Evolutionary conservation across 1,140 invertebrate species (phyloP).

Genomic region (Streblospio benedicti): DNA sequence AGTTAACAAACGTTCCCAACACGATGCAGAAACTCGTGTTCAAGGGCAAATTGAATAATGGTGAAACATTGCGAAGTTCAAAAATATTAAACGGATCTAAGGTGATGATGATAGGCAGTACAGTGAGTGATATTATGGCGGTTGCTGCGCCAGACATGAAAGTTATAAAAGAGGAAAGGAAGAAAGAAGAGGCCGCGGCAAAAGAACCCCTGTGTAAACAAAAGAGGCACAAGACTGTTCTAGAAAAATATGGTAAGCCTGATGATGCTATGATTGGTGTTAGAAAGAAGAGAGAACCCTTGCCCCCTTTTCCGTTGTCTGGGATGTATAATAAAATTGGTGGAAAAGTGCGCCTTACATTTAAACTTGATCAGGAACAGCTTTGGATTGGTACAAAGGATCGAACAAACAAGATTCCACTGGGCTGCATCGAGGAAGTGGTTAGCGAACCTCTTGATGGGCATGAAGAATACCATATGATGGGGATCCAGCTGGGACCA

Average conservation of each 20-base stretch:
- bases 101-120: constrained; percentile 88
- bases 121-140: constrained; percentile 75
- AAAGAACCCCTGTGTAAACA: constrained; percentile 77
- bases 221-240: constrained; percentile 74
- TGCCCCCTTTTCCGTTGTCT: constrained; percentile 72
- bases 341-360: constrained; percentile 84
- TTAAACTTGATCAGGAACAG: constrained; percentile 85
- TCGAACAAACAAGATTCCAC: constrained; percentile 82
- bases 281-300: constrained; percentile 67
- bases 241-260: constrained; percentile 77
- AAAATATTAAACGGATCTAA: constrained; percentile 77
- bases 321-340: constrained; percentile 88
- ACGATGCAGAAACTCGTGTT: constrained; percentile 85
- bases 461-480: constrained; percentile 85
- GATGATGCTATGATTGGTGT: constrained; percentile 83
- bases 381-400: constrained; percentile 85
- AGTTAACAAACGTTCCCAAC: constrained; percentile 69
- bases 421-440: constrained; percentile 80
- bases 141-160: constrained; percentile 56
- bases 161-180: constrained; percentile 46
- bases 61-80: constrained; percentile 66
- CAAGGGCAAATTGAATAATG: constrained; percentile 68
- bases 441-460: constrained; percentile 77
- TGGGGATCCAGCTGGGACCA: constrained; percentile 77
- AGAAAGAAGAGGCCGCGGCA: constrained; percentile 50